phyloP scores from a whole-genome alignment of 1,140 invertebrate species.

The Cherax destructor region DNA sequence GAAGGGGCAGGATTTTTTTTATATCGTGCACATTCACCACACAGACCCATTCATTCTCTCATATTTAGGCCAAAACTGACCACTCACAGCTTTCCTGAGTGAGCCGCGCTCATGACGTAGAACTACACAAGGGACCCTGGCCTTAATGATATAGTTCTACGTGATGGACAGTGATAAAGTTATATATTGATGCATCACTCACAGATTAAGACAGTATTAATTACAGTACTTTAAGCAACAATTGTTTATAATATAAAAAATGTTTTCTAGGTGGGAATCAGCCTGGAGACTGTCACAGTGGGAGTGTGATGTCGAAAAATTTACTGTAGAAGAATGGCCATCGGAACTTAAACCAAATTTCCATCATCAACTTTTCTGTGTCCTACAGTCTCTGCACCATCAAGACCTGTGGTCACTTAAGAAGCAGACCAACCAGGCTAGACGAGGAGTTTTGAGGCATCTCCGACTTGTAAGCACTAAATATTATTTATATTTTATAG shows the following conservation, averaged over 20 bases:
- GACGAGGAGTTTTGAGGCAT: neutral
- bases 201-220: too few relatives aligned
- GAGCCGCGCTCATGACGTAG: too few relatives aligned
- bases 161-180: too few relatives aligned
- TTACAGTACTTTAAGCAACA: too few relatives aligned
- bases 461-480: constrained; percentile 30
- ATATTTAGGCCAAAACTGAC: too few relatives aligned
- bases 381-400: constrained; percentile 32
- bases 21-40: too few relatives aligned
- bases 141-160: too few relatives aligned
- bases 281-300: constrained; percentile 52
- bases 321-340: neutral
- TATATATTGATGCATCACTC: too few relatives aligned
- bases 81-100: too few relatives aligned
- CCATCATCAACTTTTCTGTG: constrained; percentile 14
- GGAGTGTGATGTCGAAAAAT: neutral
- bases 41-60: too few relatives aligned
- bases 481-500: neutral
- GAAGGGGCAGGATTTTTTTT: too few relatives aligned
- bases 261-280: constrained; percentile 25
- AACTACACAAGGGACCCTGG: too few relatives aligned
- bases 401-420: constrained; percentile 3
- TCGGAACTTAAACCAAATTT: neutral
- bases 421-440: constrained; percentile 26
- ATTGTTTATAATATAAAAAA: neutral